Conservation (phyloP, 2,888 invertebrate genomes). For the Leptopilina syphax region DNA sequence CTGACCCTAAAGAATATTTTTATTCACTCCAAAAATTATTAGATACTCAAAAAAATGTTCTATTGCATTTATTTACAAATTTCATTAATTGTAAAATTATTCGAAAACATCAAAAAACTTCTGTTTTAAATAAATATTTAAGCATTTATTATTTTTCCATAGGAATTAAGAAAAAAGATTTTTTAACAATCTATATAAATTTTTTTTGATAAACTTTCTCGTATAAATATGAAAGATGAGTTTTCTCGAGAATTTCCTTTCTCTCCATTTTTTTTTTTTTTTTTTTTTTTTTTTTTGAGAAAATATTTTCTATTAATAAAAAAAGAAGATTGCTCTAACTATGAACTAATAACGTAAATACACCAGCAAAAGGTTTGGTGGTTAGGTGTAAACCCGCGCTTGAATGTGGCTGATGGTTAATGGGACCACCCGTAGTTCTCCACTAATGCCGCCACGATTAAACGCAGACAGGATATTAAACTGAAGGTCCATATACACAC, state of each 20-base stretch:
- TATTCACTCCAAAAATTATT: too few relatives aligned
- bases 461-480: conserved; percentile 75
- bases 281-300: background rate
- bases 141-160: too few relatives aligned
- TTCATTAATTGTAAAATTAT: background rate
- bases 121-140: too few relatives aligned
- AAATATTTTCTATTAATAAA: conserved; percentile 13
- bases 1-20: too few relatives aligned
- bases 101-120: too few relatives aligned
- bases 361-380: conserved; percentile 41
- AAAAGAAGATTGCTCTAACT: conserved; percentile 43
- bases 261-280: too few relatives aligned
- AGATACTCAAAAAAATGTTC: too few relatives aligned
- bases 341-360: conserved; percentile 48
- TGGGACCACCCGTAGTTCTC: conserved; percentile 70
- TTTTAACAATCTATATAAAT: too few relatives aligned
- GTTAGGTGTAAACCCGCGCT: conserved; percentile 60
- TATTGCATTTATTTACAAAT: too few relatives aligned
- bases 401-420: conserved; percentile 65
- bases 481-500: conserved; percentile 62
- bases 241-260: too few relatives aligned
- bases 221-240: background rate
- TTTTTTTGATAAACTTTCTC: too few relatives aligned
- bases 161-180: too few relatives aligned
- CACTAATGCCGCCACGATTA: conserved; percentile 73